Evolutionary conservation across 2,888 invertebrate species (phyloP), one percentile per base, ranked within the genome.

Genomic region (Drosophila acutilabella): DNA sequence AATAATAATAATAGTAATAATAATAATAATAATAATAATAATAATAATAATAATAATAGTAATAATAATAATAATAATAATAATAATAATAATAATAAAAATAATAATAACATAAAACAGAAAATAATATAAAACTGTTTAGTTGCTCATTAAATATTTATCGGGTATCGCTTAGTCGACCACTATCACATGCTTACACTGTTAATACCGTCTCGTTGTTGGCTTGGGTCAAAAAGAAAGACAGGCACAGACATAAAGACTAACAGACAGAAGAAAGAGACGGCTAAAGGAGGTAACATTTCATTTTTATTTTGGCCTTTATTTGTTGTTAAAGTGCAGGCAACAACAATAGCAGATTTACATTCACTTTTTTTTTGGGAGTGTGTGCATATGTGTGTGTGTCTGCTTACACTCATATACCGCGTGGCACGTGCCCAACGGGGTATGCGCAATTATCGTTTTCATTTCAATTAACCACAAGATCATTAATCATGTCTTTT

Each of bases 301-400:
- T 81, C 56, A 71, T 74, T 57, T 53, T 56, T 20, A 44, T 33
- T 44, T 56, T 23, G 30, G 10, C 0, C 23, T 54, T 42, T 61
- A 52, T 47, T 62, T 52, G 51, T 16, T 76, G 61, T 64, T 70
- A 56, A 78, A 75, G 65, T 66, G 64, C 76, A 77, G 61, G 61
- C 36, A 30, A 44, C 59, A 44, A 64, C 71, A 45, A 67, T 4
- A 36, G 36, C 11, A 36, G 13, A 42, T 26, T 61, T 64, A 80
- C 83, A 78, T 80, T 80, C 83, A 75, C 80, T 80, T 80, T 80
- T 80, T 80, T 65, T 45, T 44, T 30, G 30, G 30, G 8, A 8
- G 2, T 30, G 30, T 30, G 8, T 2, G 30, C 2, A 0, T 30
- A 7, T 26, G 30, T 30, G 36, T 36, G 36, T 47, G 58, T 33